These are phyloP conservation scores for Drosophila albomicans DNA, from an alignment of 1,140 invertebrate species.

Conservation along the genomic window DNA sequence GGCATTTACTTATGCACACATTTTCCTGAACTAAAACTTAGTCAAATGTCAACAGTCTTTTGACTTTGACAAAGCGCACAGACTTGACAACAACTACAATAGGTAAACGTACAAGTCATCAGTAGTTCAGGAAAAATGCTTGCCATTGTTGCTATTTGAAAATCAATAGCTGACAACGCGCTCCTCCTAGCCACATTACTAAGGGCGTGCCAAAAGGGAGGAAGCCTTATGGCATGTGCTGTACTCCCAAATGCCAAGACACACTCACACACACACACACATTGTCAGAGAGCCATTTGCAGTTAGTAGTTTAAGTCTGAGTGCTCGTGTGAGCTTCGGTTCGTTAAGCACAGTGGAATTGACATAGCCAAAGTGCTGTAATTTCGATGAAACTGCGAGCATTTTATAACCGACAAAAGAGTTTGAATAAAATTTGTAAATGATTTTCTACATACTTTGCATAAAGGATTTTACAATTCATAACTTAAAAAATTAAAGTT, in stretches of 20 bases:
- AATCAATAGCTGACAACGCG: constrained; percentile 55
- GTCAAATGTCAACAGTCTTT: constrained; percentile 12
- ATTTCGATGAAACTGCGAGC: neutral
- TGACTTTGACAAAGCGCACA: constrained; percentile 24
- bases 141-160: constrained; percentile 48
- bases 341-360: constrained; percentile 54
- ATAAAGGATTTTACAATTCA: no score
- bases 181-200: neutral
- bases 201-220: neutral
- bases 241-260: constrained; percentile 28
- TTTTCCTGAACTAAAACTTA: neutral
- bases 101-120: constrained; percentile 1
- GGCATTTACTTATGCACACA: neutral
- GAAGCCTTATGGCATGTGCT: constrained; percentile 36
- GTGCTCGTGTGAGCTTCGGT: constrained; percentile 29
- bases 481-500: no score
- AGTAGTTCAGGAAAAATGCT: constrained; percentile 25
- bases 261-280: neutral
- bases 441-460: no score
- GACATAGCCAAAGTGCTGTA: constrained; percentile 35
- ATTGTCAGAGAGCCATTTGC: neutral
- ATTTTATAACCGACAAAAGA: no score
- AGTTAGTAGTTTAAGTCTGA: neutral
- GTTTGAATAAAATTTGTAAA: no score
- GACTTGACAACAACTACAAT: constrained; percentile 1